phyloP scores from a whole-genome alignment of 1,140 invertebrate species.

The Drosophila truncata region DNA sequence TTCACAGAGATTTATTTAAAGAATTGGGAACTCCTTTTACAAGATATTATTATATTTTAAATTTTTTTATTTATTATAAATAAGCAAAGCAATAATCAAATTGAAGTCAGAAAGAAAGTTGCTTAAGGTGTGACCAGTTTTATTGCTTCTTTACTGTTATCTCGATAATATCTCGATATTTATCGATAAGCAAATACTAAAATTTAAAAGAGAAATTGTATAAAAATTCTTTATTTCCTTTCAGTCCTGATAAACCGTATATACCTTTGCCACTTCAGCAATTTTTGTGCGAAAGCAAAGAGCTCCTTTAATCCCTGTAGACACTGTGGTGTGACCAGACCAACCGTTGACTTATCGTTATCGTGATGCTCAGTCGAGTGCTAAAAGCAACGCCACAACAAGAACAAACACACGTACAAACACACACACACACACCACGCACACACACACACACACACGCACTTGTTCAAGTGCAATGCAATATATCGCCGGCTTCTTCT shows the following conservation, averaged over 20 bases:
- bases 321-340: conserved; percentile 13
- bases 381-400: conserved; percentile 10
- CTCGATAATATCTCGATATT: background rate
- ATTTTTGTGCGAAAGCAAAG: conserved; percentile 5
- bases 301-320: background rate
- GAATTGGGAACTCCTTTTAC: background rate
- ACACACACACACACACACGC: background rate
- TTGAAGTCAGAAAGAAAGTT: background rate
- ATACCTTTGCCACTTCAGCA: background rate
- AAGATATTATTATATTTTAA: background rate
- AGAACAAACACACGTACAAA: background rate
- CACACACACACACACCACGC: background rate
- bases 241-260: background rate
- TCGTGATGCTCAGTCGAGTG: conserved; percentile 16
- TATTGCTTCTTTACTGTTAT: background rate
- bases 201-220: background rate
- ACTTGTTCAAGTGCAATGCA: conserved; percentile 23
- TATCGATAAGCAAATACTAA: background rate
- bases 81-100: no score
- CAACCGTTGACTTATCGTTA: conserved; percentile 15
- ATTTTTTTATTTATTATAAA: background rate
- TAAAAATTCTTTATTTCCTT: no score
- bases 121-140: background rate
- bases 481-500: conserved; percentile 35
- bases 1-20: background rate